Conservation (phyloP, 2,113 vertebrate species). For the Pelodiscus sinensis region DNA sequence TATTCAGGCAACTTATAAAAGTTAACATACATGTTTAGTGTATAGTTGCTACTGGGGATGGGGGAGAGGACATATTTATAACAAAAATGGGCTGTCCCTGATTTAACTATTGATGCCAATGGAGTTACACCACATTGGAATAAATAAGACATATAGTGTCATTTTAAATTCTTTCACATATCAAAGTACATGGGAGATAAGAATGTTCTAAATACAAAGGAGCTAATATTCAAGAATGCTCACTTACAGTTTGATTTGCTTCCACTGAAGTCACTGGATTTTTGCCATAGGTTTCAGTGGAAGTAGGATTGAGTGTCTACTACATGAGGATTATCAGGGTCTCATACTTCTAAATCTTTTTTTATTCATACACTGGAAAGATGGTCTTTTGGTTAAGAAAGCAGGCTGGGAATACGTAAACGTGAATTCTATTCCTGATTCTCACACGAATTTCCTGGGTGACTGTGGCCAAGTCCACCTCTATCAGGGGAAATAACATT, state of each 20-base stretch:
- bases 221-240: neutral
- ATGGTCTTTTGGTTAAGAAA: neutral
- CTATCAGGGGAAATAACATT: neutral
- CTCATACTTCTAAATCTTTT: neutral
- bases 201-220: neutral
- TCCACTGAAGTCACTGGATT: neutral
- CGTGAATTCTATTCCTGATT: neutral
- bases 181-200: neutral
- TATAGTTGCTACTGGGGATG: neutral
- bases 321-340: neutral
- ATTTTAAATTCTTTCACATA: neutral
- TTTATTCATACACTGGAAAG: neutral
- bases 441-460: neutral
- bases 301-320: neutral
- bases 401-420: neutral
- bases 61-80: neutral
- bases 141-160: neutral
- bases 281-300: neutral
- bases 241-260: neutral
- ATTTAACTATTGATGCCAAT: neutral
- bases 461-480: neutral
- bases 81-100: neutral
- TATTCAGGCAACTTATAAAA: neutral
- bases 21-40: neutral
- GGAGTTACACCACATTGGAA: neutral